phyloP scores from a whole-genome alignment of 2,113 vertebrate genomes.

The Syngnathoides biaculeatus region DNA sequence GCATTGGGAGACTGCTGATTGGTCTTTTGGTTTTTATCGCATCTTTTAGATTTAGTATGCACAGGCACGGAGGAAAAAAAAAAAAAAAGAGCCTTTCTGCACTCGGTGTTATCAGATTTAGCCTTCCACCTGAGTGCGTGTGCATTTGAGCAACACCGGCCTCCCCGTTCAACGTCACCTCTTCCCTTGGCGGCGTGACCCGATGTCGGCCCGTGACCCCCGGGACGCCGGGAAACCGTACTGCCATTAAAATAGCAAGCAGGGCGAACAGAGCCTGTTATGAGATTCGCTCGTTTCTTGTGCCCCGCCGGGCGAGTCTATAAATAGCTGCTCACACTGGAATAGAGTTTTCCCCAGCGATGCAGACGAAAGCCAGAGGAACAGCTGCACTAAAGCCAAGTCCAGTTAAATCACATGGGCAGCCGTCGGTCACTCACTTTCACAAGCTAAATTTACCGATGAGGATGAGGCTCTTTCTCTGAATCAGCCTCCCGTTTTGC shows the following conservation, averaged over 20 bases:
- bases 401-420: constrained; percentile 65
- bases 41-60: constrained; percentile 10
- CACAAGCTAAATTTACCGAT: constrained; percentile 23
- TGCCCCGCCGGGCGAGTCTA: constrained; percentile 66
- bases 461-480: not conserved
- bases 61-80: constrained; percentile 5
- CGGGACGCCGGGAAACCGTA: constrained; percentile 62
- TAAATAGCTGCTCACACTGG: constrained; percentile 68
- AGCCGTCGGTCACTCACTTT: constrained; percentile 22
- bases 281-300: constrained; percentile 57
- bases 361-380: constrained; percentile 65
- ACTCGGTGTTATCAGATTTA: constrained; percentile 21
- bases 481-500: constrained; percentile 21
- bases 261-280: constrained; percentile 47
- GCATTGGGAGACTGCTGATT: not conserved
- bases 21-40: not conserved
- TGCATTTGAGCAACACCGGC: not conserved
- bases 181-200: constrained; percentile 39
- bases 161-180: not conserved
- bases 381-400: constrained; percentile 76
- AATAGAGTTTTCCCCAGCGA: constrained; percentile 73
- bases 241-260: constrained; percentile 66
- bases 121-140: constrained; percentile 12
- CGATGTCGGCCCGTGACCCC: constrained; percentile 48
- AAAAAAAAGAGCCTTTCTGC: constrained; percentile 29